Evolutionary conservation across 2,888 invertebrate genomes (phyloP).

Genomic region (Acleris cristana): DNA sequence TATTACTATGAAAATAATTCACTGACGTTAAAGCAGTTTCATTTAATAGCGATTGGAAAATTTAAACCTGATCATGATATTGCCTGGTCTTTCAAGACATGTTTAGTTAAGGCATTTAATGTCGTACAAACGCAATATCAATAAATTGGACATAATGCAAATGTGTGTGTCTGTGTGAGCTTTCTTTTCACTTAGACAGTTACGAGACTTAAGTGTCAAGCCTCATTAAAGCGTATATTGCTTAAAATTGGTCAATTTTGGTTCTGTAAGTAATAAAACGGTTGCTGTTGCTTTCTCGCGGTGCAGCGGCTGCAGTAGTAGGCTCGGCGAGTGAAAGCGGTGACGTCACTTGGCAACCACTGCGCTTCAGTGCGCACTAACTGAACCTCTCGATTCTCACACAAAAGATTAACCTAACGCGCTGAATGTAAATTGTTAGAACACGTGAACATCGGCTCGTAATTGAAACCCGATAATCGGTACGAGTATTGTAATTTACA

Average conservation of each 20-base stretch:
- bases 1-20: too few relatives aligned
- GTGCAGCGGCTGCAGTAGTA: constrained; percentile 52
- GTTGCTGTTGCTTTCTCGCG: constrained; percentile 67
- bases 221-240: constrained; percentile 28
- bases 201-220: constrained; percentile 27
- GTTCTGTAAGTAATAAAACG: constrained; percentile 47
- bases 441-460: constrained; percentile 20
- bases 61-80: too few relatives aligned
- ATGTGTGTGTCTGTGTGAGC: background rate
- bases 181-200: constrained; percentile 32
- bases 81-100: too few relatives aligned
- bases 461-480: constrained; percentile 28
- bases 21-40: background rate
- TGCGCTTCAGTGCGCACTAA: constrained; percentile 48
- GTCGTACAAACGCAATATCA: constrained; percentile 12
- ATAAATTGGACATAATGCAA: constrained; percentile 17
- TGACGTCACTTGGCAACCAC: constrained; percentile 66
- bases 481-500: constrained; percentile 20
- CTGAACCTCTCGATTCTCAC: constrained; percentile 5
- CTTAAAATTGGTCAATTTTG: constrained; percentile 36
- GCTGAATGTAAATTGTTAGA: constrained; percentile 17
- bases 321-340: constrained; percentile 65
- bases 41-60: constrained; percentile 2
- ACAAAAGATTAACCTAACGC: constrained; percentile 18
- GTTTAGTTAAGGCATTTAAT: constrained; percentile 11